Percentiles rank a stretch among this genome's conserved stretches.
Conservation (phyloP, 2,888 invertebrate genomes). For the Melanotus villosus region DNA sequence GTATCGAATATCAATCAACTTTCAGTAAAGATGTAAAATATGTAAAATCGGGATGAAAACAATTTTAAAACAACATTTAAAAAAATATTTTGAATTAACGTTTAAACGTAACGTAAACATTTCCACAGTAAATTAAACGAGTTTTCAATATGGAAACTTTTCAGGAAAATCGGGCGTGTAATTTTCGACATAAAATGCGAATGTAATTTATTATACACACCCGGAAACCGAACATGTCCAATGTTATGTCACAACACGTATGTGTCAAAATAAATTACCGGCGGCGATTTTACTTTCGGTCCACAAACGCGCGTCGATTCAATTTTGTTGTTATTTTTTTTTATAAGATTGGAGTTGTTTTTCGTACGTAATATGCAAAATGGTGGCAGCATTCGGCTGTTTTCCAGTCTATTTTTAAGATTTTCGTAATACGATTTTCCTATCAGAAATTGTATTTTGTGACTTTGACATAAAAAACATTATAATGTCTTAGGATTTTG, state of each 20-base stretch:
- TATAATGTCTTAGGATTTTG: too few species aligned
- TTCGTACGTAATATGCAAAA: background rate
- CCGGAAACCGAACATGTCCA: background rate
- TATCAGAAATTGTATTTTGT: too few species aligned
- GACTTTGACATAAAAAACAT: too few species aligned
- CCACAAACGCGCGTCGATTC: background rate
- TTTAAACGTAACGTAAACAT: too few species aligned
- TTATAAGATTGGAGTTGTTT: background rate
- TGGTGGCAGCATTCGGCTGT: background rate
- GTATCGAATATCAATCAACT: slow-evolving; percentile 1
- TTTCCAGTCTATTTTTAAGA: too few species aligned
- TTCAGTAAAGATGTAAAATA: background rate
- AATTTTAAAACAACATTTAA: background rate
- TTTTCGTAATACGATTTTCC: too few species aligned
- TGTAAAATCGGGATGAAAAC: background rate
- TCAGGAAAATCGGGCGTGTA: background rate
- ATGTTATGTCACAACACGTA: background rate
- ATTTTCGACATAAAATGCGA: slow-evolving; percentile 10
- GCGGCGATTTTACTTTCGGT: slow-evolving; percentile 1
- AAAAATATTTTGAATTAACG: too few species aligned
- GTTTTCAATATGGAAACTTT: background rate
- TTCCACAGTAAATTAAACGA: too few species aligned
- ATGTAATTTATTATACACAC: slow-evolving; percentile 11
- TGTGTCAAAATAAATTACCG: slow-evolving; percentile 11
- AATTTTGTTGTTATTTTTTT: background rate